phyloP scores from a whole-genome alignment of 2,797 vertebrate species.

The Choloepus didactylus region DNA sequence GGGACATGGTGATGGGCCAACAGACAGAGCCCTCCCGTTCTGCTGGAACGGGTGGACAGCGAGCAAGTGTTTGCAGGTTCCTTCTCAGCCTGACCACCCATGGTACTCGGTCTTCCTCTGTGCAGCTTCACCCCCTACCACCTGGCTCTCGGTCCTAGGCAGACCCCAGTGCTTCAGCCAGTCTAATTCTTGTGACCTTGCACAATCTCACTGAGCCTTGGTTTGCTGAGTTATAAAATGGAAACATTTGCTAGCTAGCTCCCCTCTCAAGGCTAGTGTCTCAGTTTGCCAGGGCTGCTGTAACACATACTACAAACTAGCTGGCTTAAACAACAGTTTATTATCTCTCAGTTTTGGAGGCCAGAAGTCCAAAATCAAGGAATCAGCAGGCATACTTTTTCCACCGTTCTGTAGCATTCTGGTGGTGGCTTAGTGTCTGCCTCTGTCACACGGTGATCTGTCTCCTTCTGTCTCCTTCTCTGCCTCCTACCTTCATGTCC shows the following conservation, averaged over 20 bases:
- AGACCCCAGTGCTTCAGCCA: background rate
- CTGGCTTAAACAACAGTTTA: too few species aligned
- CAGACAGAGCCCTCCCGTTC: background rate
- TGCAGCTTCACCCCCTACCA: background rate
- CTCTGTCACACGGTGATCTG: too few species aligned
- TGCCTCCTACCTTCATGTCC: too few species aligned
- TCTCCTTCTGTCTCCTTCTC: too few species aligned
- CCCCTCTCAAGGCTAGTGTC: background rate
- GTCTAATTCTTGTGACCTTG: background rate
- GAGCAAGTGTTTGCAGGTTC: background rate
- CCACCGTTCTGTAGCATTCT: too few species aligned
- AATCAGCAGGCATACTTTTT: too few species aligned
- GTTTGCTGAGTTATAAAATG: background rate
- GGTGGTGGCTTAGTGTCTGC: too few species aligned
- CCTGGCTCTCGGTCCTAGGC: background rate
- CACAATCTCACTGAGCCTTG: constrained; percentile 26
- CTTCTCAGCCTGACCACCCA: background rate
- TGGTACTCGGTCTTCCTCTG: background rate
- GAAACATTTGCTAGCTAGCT: constrained; percentile 54
- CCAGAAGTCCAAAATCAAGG: too few species aligned
- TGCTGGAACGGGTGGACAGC: background rate
- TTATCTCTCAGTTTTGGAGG: too few species aligned
- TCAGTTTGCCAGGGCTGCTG: too few species aligned
- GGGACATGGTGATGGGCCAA: background rate
- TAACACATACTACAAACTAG: too few species aligned